Evolutionary conservation across 1,140 invertebrate species (phyloP).

Genomic region (Drosophila sechellia): DNA sequence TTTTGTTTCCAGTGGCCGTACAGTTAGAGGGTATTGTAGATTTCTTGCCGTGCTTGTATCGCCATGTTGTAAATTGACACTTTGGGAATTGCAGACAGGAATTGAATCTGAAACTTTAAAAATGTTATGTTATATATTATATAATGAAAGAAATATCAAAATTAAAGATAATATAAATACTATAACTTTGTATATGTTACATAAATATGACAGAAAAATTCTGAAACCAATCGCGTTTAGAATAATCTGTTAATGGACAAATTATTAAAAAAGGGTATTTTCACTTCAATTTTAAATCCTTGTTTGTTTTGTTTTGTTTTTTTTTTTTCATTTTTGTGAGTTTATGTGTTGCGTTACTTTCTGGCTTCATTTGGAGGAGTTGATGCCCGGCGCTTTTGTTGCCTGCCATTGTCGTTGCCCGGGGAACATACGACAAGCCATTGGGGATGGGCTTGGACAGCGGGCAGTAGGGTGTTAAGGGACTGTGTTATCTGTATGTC

Average conservation of each 20-base stretch:
- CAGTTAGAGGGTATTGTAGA: background rate
- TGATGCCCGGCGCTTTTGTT: conserved; percentile 76
- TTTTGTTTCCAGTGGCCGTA: background rate
- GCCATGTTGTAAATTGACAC: background rate
- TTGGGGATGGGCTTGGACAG: background rate
- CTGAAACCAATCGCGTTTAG: no score
- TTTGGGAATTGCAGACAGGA: background rate
- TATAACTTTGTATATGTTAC: no score
- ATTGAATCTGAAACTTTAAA: background rate
- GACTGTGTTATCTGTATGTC: conserved; percentile 8
- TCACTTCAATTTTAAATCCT: background rate
- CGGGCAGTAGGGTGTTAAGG: conserved; percentile 13
- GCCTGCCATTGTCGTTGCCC: conserved; percentile 57
- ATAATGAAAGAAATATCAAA: no score
- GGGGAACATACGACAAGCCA: conserved; percentile 67
- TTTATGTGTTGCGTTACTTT: conserved; percentile 38
- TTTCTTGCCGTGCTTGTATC: background rate
- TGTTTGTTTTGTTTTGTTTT: conserved; percentile 11
- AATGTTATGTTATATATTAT: no score
- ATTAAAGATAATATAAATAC: no score
- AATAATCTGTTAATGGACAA: no score
- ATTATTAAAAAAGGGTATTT: background rate
- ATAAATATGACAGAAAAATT: no score
- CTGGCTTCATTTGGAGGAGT: conserved; percentile 69
- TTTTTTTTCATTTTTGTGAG: background rate